Percentiles rank a stretch among this genome's conserved stretches.
phyloP scores from a whole-genome alignment of 35 echinoderm and acorn worm species.

The Lytechinus pictus region DNA sequence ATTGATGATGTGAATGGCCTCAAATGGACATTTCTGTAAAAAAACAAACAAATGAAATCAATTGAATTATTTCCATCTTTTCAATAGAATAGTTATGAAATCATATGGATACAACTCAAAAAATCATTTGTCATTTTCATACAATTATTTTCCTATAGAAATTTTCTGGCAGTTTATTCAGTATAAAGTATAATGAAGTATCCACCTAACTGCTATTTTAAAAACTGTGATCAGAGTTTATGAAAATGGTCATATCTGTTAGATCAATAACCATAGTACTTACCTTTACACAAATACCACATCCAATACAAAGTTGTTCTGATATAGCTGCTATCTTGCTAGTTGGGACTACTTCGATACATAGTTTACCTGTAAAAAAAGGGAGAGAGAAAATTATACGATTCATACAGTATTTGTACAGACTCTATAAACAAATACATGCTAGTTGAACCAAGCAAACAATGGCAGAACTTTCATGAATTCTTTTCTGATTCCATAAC shows the following conservation, averaged over 20 bases:
- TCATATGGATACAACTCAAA: background rate
- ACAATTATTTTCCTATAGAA: no score
- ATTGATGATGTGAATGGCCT: conserved; percentile 95
- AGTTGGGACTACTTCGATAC: conserved; percentile 86
- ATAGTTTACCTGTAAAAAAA: conserved; percentile 80
- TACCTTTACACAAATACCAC: conserved; percentile 99
- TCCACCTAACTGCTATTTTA: no score
- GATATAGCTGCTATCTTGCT: conserved; percentile 91
- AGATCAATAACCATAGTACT: background rate
- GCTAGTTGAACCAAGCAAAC: no score
- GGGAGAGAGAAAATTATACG: background rate
- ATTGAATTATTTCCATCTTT: background rate
- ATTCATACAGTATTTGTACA: no score
- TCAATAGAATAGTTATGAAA: background rate
- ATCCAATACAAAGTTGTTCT: conserved; percentile 94
- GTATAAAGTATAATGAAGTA: no score
- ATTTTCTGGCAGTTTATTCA: no score
- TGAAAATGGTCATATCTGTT: background rate
- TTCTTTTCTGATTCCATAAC: no score
- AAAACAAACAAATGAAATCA: conserved; percentile 30
- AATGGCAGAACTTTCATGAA: no score
- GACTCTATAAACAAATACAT: no score
- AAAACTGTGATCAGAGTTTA: no score
- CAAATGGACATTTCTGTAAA: conserved; percentile 99
- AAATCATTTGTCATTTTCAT: no score